These are phyloP conservation scores for Pseudopleuronectes americanus DNA, from an alignment of 2,797 vertebrate genomes.

Conservation along the genomic window DNA sequence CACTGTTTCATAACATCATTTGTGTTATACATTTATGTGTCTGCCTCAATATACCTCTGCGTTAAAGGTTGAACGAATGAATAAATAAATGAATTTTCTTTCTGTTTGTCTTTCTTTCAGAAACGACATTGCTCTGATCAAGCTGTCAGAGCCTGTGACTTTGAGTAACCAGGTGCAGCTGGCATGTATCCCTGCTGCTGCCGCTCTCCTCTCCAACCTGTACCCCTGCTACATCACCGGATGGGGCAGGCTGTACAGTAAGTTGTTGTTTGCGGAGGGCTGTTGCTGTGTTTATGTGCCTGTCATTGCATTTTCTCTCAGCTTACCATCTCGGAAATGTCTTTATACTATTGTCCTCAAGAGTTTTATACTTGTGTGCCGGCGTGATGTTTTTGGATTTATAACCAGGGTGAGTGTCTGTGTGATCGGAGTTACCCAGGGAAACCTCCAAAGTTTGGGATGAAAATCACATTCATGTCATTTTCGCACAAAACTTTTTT, in stretches of 20 bases:
- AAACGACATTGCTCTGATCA: constrained; percentile 86
- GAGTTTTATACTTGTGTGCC: neutral
- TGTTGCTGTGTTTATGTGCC: neutral
- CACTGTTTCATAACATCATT: no score
- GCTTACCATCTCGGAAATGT: constrained; percentile 7
- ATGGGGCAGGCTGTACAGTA: constrained; percentile 85
- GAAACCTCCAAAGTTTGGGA: constrained; percentile 30
- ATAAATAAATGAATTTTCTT: neutral
- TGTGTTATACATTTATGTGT: no score
- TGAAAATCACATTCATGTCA: constrained; percentile 47
- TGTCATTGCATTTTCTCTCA: neutral
- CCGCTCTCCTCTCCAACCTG: constrained; percentile 74
- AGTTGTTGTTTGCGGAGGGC: constrained; percentile 35
- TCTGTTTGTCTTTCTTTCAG: constrained; percentile 54
- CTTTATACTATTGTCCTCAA: constrained; percentile 4
- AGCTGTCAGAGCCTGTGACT: constrained; percentile 83
- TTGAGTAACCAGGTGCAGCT: constrained; percentile 80
- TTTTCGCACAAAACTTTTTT: constrained; percentile 42
- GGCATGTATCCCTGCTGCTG: constrained; percentile 80
- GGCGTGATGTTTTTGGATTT: constrained; percentile 8
- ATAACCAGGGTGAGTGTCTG: neutral
- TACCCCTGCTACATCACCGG: constrained; percentile 86
- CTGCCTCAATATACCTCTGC: no score
- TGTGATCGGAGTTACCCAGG: constrained; percentile 13
- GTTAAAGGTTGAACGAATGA: no score